Percentiles rank a stretch among this genome's conserved stretches.
These are phyloP conservation scores for Thecocarcelia acutangulata DNA, from an alignment of 2,888 invertebrate genomes.

Conservation along the genomic window DNA sequence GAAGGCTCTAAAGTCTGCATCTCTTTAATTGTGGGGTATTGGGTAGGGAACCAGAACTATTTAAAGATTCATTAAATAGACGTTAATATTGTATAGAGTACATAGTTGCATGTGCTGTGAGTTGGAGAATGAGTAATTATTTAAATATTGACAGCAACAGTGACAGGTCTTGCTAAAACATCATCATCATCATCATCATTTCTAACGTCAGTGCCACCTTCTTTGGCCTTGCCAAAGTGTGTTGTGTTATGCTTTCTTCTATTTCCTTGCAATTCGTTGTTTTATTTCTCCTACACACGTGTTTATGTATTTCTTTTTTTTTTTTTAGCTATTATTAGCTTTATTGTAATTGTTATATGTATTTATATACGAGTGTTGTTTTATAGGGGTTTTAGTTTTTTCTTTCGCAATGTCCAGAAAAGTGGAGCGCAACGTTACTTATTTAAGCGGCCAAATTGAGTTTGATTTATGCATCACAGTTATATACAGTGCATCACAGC, in stretches of 20 bases:
- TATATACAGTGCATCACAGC: too few species aligned
- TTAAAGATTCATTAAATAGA: slow-evolving; percentile 42
- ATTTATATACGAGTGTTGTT: slow-evolving; percentile 34
- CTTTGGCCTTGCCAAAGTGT: slow-evolving; percentile 47
- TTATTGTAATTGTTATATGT: slow-evolving; percentile 57
- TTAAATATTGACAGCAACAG: slow-evolving; percentile 51
- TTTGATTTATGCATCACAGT: too few species aligned
- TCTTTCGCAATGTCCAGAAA: too few species aligned
- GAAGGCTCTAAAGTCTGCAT: slow-evolving; percentile 5
- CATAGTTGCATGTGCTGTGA: neutral
- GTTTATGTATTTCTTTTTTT: slow-evolving; percentile 24
- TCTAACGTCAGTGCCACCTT: slow-evolving; percentile 19
- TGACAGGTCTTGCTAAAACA: slow-evolving; percentile 27
- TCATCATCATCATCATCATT: slow-evolving; percentile 24
- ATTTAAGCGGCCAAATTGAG: too few species aligned
- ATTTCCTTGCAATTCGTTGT: slow-evolving; percentile 64
- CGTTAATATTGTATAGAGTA: neutral
- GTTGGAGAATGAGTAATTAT: slow-evolving; percentile 33
- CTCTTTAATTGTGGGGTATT: neutral
- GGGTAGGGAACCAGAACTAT: slow-evolving; percentile 1
- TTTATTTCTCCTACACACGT: slow-evolving; percentile 25
- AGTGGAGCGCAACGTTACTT: too few species aligned
- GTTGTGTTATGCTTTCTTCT: slow-evolving; percentile 1
- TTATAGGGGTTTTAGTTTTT: slow-evolving; percentile 15
- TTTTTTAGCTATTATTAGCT: slow-evolving; percentile 54